phyloP scores from a whole-genome alignment of 2,888 invertebrate species.

The Agrotis exclamationis region DNA sequence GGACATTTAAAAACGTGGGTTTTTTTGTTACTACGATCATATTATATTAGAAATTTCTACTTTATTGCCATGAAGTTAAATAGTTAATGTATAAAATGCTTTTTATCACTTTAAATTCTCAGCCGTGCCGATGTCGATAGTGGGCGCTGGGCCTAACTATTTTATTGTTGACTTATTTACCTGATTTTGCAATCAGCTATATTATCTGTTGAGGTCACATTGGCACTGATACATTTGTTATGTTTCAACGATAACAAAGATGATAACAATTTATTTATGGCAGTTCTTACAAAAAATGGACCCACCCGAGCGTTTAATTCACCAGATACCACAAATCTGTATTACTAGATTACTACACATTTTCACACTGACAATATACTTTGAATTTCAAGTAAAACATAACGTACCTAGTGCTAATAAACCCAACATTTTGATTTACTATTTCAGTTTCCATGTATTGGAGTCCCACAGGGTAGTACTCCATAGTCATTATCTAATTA shows the following conservation, averaged over 20 bases:
- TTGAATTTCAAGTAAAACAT: not conserved
- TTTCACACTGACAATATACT: too few relatives aligned
- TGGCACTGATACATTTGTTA: constrained; percentile 36
- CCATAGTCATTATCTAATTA: not conserved
- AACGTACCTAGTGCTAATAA: not conserved
- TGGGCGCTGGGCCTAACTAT: too few relatives aligned
- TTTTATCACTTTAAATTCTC: too few relatives aligned
- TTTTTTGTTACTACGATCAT: too few relatives aligned
- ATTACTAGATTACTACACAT: too few relatives aligned
- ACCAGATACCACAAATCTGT: not conserved
- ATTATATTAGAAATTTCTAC: too few relatives aligned
- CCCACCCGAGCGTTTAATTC: not conserved
- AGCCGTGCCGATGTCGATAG: too few relatives aligned
- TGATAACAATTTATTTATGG: constrained; percentile 21
- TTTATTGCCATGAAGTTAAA: too few relatives aligned
- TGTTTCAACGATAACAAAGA: constrained; percentile 37
- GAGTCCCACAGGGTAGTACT: not conserved
- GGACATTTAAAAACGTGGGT: too few relatives aligned
- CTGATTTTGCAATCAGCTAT: constrained; percentile 43
- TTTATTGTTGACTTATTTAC: constrained; percentile 20
- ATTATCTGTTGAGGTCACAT: constrained; percentile 41
- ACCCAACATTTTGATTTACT: not conserved
- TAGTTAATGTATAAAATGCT: too few relatives aligned
- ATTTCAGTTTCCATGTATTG: not conserved
- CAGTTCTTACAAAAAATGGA: constrained; percentile 26